These are phyloP conservation scores for Malacoraja senta DNA, from an alignment of 2,797 vertebrate species.

Conservation along the genomic window DNA sequence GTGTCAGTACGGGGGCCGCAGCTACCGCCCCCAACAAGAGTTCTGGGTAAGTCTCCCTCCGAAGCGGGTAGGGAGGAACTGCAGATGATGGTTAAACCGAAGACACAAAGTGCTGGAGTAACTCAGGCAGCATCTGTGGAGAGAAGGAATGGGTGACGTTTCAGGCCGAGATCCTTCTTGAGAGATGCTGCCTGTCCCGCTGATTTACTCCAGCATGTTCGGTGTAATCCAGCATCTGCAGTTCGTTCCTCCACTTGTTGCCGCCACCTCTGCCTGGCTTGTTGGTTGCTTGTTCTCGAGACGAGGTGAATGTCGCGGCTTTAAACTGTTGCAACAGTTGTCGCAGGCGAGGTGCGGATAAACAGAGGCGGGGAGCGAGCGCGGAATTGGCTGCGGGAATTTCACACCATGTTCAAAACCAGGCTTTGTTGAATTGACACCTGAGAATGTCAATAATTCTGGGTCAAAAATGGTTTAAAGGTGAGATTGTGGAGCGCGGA, in stretches of 20 bases:
- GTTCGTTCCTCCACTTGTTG: too few species aligned
- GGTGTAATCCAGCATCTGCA: too few species aligned
- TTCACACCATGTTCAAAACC: background rate
- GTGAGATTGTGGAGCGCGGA: background rate
- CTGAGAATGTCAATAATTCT: background rate
- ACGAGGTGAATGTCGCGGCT: background rate
- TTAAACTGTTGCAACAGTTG: background rate
- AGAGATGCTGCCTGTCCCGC: too few species aligned
- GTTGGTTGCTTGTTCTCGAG: background rate
- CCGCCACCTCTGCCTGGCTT: background rate
- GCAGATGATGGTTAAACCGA: too few species aligned
- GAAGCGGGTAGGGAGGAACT: too few species aligned
- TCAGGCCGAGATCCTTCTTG: too few species aligned
- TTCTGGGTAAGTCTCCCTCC: conserved; percentile 58
- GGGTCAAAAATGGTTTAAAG: background rate
- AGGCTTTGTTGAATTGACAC: background rate
- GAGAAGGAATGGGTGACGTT: too few species aligned
- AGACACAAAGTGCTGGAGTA: too few species aligned
- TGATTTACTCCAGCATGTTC: too few species aligned
- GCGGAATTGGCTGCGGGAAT: background rate
- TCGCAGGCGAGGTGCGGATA: background rate
- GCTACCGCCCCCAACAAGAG: conserved; percentile 62
- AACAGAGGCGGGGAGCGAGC: background rate
- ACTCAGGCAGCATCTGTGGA: too few species aligned
- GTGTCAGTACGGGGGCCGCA: conserved; percentile 60